These are phyloP conservation scores for Macrobrachium rosenbergii DNA, from an alignment of 1,140 invertebrate species.

Conservation along the genomic window DNA sequence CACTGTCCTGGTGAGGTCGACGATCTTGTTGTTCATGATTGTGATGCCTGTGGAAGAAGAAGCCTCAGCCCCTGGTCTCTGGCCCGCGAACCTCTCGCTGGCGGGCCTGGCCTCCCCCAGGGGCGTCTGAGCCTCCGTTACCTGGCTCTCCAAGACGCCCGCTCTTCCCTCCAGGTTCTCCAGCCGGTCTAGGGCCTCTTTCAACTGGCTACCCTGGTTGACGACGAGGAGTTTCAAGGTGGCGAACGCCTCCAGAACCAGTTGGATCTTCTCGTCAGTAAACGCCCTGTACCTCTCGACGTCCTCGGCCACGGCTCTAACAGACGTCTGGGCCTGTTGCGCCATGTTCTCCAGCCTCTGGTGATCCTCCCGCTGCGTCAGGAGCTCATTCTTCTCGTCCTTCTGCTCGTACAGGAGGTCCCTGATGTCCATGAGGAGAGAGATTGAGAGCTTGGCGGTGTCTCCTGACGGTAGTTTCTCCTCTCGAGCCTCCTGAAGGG, in stretches of 20 bases:
- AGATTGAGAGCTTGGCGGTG: not conserved
- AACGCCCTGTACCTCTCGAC: conserved; percentile 1
- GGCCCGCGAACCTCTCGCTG: not conserved
- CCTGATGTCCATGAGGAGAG: conserved; percentile 39
- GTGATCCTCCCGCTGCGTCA: not conserved
- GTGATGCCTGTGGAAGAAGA: not conserved
- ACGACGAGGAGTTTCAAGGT: conserved; percentile 26
- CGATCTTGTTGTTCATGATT: not conserved
- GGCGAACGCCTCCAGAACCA: conserved; percentile 38
- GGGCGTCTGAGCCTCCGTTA: not conserved
- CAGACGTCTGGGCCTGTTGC: not conserved
- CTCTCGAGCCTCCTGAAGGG: too few relatives aligned
- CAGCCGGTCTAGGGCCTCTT: conserved; percentile 1
- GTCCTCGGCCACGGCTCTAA: conserved; percentile 10
- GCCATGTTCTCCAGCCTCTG: not conserved
- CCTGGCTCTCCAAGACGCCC: not conserved
- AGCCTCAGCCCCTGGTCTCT: not conserved
- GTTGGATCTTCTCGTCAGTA: conserved; percentile 36
- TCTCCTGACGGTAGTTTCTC: not conserved
- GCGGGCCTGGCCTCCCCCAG: not conserved
- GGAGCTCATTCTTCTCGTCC: not conserved
- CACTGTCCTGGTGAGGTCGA: conserved; percentile 20
- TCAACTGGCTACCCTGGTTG: conserved; percentile 25
- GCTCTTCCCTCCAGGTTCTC: not conserved
- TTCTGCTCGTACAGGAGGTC: not conserved